Evolutionary conservation across 2,888 invertebrate genomes (phyloP).

Genomic region (Cepaea hortensis): DNA sequence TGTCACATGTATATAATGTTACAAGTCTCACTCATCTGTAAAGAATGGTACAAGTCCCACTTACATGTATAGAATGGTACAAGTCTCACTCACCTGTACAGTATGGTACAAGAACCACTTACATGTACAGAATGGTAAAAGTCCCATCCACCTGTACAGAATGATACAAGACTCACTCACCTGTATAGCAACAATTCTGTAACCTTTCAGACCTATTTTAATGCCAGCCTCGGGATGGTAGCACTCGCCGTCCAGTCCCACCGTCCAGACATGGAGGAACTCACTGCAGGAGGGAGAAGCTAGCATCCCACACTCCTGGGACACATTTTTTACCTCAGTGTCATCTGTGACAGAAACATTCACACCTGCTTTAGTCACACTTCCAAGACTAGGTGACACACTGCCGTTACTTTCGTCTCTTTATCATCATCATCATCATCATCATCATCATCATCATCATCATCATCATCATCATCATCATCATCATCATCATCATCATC

Average conservation of each 20-base stretch:
- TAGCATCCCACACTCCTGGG: conserved; percentile 42
- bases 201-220: conserved; percentile 43
- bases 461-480: neutral
- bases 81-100: too few relatives aligned
- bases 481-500: neutral
- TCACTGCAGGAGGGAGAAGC: conserved; percentile 26
- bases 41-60: too few relatives aligned
- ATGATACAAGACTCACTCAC: neutral
- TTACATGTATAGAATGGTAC: too few relatives aligned
- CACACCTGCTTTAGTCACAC: too few relatives aligned
- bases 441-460: neutral
- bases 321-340: neutral
- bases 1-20: too few relatives aligned
- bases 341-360: conserved; percentile 17
- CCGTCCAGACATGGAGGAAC: conserved; percentile 48
- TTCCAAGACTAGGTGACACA: too few relatives aligned
- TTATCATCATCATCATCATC: too few relatives aligned
- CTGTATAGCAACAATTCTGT: conserved; percentile 42
- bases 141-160: too few relatives aligned
- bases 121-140: too few relatives aligned
- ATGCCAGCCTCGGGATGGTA: conserved; percentile 41
- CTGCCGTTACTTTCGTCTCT: too few relatives aligned
- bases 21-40: too few relatives aligned
- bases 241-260: conserved; percentile 50
- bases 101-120: too few relatives aligned